phyloP scores from a whole-genome alignment of 2,888 invertebrate species.

The Ellobium chinense region DNA sequence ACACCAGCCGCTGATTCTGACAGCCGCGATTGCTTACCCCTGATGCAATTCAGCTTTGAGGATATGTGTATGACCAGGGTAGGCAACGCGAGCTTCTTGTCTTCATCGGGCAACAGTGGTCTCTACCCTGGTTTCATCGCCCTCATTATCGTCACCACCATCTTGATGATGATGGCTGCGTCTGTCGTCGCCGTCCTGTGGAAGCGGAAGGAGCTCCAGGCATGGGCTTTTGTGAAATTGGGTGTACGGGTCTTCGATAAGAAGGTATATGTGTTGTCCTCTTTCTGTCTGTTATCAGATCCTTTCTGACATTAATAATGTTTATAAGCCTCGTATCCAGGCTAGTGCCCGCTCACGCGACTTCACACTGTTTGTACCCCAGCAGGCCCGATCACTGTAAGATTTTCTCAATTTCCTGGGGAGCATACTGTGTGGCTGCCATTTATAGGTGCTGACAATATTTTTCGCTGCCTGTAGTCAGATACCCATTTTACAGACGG shows the following conservation, averaged over 20 bases:
- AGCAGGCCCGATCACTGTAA: too few species aligned
- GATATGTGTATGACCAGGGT: background rate
- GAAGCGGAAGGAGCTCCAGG: conserved; percentile 46
- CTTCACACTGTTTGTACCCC: too few species aligned
- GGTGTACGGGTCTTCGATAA: conserved; percentile 53
- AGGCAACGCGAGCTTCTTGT: background rate
- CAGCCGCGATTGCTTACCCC: background rate
- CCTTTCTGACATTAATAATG: background rate
- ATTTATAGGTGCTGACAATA: too few species aligned
- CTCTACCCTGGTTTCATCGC: background rate
- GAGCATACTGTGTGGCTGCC: too few species aligned
- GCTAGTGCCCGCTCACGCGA: too few species aligned
- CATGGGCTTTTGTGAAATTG: conserved; percentile 48
- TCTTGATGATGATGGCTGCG: conserved; percentile 22
- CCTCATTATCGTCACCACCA: background rate
- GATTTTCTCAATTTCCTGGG: too few species aligned
- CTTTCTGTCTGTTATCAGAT: background rate
- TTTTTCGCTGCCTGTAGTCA: too few species aligned
- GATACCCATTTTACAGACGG: too few species aligned
- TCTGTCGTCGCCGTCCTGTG: conserved; percentile 36
- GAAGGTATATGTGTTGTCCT: conserved; percentile 13
- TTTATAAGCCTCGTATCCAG: background rate
- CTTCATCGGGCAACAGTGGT: background rate
- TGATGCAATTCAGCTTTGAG: background rate
- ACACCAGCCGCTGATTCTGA: too few species aligned